Conservation (phyloP, 2,113 vertebrate species). For the Acrocephalus kingi region DNA sequence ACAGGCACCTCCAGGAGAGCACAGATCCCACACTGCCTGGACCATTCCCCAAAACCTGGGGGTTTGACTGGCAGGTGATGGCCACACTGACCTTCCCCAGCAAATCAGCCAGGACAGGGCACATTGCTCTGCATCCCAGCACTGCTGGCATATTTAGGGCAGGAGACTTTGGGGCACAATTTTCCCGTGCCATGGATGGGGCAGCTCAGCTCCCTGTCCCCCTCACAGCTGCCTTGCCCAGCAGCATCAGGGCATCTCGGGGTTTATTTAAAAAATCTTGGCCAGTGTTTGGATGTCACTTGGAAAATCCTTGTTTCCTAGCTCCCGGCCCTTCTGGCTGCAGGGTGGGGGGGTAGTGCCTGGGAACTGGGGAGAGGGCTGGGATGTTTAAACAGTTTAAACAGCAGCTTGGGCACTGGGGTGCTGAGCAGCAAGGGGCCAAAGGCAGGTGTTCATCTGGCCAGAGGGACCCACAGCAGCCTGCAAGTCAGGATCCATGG, state of each 20-base stretch:
- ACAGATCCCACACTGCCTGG: accelerated
- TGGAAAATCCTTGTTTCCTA: neutral
- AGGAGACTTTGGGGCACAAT: neutral
- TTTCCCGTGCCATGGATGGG: neutral
- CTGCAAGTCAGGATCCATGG: accelerated
- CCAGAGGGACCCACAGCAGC: neutral
- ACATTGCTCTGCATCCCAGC: neutral
- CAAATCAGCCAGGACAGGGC: neutral
- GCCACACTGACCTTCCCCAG: neutral
- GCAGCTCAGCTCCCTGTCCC: neutral
- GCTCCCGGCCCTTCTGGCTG: neutral
- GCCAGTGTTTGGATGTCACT: neutral
- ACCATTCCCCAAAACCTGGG: neutral
- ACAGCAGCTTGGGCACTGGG: neutral
- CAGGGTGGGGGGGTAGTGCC: neutral
- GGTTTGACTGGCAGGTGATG: neutral
- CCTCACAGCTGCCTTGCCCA: neutral
- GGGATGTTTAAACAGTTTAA: neutral
- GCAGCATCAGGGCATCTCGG: neutral
- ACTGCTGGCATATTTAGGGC: neutral
- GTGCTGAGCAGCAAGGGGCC: neutral
- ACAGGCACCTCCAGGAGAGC: neutral
- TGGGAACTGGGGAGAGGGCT: neutral
- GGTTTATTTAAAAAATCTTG: neutral
- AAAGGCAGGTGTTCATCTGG: neutral